Base-by-base conservation (phyloP, 2,113 vertebrate species). In the Oxygymnocypris stewartii region DNA sequence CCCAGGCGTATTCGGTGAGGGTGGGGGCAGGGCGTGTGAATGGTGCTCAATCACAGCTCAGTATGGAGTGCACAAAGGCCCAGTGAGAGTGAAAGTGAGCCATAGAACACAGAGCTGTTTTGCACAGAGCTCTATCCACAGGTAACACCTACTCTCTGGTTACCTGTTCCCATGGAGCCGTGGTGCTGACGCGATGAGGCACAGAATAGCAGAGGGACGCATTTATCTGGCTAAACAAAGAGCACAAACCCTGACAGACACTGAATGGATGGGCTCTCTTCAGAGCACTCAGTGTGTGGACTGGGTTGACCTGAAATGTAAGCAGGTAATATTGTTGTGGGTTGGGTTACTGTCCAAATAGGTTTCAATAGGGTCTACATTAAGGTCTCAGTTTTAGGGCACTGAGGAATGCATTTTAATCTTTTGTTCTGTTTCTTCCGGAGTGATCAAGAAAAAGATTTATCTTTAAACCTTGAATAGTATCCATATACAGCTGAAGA, bases 31-130 rank as follows among this genome's bases (percentile, higher is more conserved):
- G 20, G 61, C 82, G 84, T 84, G 84, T 89, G 86, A 94, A 91
- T 88, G 90, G 87, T 87, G 90, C 91, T 94, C 91, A 93, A 93
- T 94, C 91, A 85, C 85, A 73, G 87, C 90, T 92, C 93, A 92
- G 92, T 93, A 86, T 77, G 67, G 91, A 42, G 16, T 78, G 86
- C 91, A 95, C 93, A 94, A 94, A 91, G 92, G 79, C 74, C 91
- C 90, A 93, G 92, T 94, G 94, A 94, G 90, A 93, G 90, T 79
- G 92, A 89, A 88, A 91, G 88, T 76, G 89, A 90, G 90, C 67
- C 67, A 65, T 25, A 59, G 61, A 85, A 84, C 83, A 82, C 86
- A 89, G 85, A 74, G 76, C 69, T 88, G 12, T 40, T 84, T 87
- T 35, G 78, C 51, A 49, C 76, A 74, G 51, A 78, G 23, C 81